These are phyloP conservation scores for Sebastes nivosus DNA, from an alignment of 2,797 vertebrate genomes.

Conservation along the genomic window DNA sequence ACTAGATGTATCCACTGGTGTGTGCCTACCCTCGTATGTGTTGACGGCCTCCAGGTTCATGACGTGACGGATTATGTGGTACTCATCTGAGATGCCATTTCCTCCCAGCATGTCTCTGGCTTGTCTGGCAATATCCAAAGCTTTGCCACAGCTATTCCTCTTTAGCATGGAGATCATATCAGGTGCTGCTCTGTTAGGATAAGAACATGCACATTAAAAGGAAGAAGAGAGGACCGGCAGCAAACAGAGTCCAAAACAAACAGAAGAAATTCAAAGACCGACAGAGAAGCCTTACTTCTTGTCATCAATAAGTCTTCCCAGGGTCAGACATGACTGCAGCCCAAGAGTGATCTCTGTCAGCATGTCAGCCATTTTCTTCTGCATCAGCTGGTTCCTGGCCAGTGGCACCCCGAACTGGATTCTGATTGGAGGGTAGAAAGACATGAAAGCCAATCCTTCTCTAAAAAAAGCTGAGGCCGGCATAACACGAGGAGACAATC, in stretches of 20 bases:
- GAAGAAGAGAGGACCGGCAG: not conserved
- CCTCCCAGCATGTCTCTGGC: constrained; percentile 92
- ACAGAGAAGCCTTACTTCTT: constrained; percentile 81
- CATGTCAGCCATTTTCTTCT: constrained; percentile 95
- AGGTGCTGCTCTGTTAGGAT: constrained; percentile 74
- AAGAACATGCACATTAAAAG: not conserved
- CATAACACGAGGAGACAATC: not conserved
- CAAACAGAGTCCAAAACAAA: not conserved
- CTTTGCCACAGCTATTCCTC: constrained; percentile 90
- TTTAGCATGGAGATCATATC: constrained; percentile 91
- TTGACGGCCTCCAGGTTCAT: constrained; percentile 94
- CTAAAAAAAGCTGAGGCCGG: not conserved
- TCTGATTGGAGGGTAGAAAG: constrained; percentile 63
- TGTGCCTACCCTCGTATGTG: constrained; percentile 88
- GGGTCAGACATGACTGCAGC: constrained; percentile 87
- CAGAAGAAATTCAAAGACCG: not conserved
- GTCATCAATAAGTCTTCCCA: constrained; percentile 89
- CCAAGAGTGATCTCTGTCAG: constrained; percentile 90
- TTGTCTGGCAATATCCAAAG: constrained; percentile 88
- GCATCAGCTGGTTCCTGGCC: constrained; percentile 91
- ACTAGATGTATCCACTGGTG: not conserved
- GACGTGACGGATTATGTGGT: constrained; percentile 89
- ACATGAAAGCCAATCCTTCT: not conserved
- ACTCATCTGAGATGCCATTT: constrained; percentile 91
- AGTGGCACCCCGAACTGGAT: constrained; percentile 89